A percentile compares a stretch with the other conserved stretches of the same genome.
Evolutionary conservation across 2,797 vertebrate species (phyloP).

Genomic region (Schizothorax lantsangensis): DNA sequence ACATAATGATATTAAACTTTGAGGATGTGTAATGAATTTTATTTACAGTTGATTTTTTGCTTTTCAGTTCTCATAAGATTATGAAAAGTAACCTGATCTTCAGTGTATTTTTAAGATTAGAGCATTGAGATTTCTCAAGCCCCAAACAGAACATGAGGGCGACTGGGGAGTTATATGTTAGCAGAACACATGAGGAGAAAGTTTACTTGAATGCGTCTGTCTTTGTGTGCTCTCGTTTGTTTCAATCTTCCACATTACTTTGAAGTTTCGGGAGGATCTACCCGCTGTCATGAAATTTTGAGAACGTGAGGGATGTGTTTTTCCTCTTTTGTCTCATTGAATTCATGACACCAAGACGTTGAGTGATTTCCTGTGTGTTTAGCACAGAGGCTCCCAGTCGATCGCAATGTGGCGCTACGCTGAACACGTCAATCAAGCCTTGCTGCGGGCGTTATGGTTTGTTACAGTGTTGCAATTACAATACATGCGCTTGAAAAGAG

Average conservation of each 20-base stretch:
- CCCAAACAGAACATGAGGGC: not conserved
- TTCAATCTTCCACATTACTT: not conserved
- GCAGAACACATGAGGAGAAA: constrained; percentile 1
- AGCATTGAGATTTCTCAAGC: not conserved
- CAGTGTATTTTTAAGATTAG: not conserved
- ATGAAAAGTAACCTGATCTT: not conserved
- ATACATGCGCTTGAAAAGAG: constrained; percentile 51
- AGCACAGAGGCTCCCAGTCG: constrained; percentile 60
- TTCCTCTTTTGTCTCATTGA: constrained; percentile 43
- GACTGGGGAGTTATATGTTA: constrained; percentile 8
- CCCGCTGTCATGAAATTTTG: constrained; percentile 10
- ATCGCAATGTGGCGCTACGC: constrained; percentile 49
- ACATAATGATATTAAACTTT: not conserved
- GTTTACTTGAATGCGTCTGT: not conserved
- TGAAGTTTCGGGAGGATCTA: not conserved
- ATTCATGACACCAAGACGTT: constrained; percentile 46
- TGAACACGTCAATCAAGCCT: constrained; percentile 61
- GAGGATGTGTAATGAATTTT: not conserved
- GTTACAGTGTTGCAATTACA: constrained; percentile 62
- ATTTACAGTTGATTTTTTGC: not conserved
- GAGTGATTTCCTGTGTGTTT: constrained; percentile 59
- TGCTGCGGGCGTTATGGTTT: constrained; percentile 57
- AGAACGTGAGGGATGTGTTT: constrained; percentile 10
- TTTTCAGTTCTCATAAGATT: not conserved
- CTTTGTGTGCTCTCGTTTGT: constrained; percentile 29